Conservation (phyloP, 1,140 invertebrate genomes). For the Piezodorus guildinii region DNA sequence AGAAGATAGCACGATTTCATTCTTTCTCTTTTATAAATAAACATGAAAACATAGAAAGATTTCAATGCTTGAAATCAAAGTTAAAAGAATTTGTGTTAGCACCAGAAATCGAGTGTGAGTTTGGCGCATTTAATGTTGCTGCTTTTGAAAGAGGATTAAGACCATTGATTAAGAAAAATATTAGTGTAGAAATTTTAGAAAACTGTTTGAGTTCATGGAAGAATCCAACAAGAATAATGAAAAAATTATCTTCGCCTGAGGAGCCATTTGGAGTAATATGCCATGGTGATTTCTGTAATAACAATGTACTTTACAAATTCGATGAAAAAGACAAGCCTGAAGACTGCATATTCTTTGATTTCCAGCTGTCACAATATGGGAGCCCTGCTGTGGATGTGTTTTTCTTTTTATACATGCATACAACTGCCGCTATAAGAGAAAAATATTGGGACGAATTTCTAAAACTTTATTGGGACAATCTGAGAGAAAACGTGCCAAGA, state of each 20-base stretch:
- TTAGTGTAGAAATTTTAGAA: background rate
- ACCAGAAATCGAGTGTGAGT: background rate
- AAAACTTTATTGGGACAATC: constrained; percentile 31
- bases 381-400: constrained; percentile 35
- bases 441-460: constrained; percentile 31
- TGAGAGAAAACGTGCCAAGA: constrained; percentile 16
- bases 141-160: background rate
- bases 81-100: background rate
- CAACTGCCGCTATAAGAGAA: constrained; percentile 26
- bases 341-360: constrained; percentile 34
- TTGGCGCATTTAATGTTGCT: background rate
- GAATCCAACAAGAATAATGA: background rate
- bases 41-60: background rate
- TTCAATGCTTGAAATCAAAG: background rate
- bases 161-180: background rate
- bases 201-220: background rate
- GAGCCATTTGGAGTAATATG: background rate
- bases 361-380: constrained; percentile 32
- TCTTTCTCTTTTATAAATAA: background rate
- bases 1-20: background rate
- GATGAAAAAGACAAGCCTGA: constrained; percentile 26
- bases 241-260: background rate
- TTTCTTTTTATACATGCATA: constrained; percentile 34
- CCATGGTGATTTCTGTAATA: constrained; percentile 44
- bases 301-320: constrained; percentile 41